Percentiles rank a stretch among this genome's conserved stretches.
Conservation (phyloP, 1,140 invertebrate species). For the Cotesia vestalis region DNA sequence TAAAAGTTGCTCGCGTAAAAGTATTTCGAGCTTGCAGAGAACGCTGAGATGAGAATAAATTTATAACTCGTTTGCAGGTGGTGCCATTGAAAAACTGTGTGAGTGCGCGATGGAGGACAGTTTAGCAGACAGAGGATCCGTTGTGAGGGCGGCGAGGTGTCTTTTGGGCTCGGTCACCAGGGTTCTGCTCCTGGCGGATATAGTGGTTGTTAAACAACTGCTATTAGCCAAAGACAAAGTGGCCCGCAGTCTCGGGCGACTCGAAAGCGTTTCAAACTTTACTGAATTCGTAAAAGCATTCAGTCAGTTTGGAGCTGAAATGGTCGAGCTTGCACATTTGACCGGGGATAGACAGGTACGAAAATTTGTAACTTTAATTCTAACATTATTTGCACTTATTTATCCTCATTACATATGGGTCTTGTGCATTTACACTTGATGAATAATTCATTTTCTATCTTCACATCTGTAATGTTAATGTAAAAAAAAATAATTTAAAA, state of each 20-base stretch:
- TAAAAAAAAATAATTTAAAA: no score
- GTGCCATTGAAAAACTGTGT: slow-evolving; percentile 89
- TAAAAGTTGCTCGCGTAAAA: background rate
- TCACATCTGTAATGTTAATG: no score
- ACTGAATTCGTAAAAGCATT: slow-evolving; percentile 99
- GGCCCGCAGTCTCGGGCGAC: slow-evolving; percentile 80
- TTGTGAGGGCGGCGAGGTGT: slow-evolving; percentile 91
- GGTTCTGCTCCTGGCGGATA: slow-evolving; percentile 97
- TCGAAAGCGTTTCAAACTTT: slow-evolving; percentile 96
- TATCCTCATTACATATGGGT: no score
- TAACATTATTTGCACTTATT: no score
- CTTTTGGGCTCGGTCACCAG: slow-evolving; percentile 94
- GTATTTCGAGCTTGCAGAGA: background rate
- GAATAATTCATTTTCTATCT: no score
- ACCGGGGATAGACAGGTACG: slow-evolving; percentile 74
- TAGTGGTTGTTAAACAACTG: slow-evolving; percentile 97
- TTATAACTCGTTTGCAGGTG: slow-evolving; percentile 69
- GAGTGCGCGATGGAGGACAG: slow-evolving; percentile 77
- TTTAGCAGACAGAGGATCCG: slow-evolving; percentile 74
- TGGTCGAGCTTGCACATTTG: slow-evolving; percentile 96
- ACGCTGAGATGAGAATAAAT: background rate
- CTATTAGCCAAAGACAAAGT: slow-evolving; percentile 96
- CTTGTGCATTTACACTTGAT: no score
- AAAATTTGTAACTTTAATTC: background rate
- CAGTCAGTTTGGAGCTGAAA: slow-evolving; percentile 96